Evolutionary conservation across 2,888 invertebrate species (phyloP), one percentile per base, ranked within the genome.

Genomic region (Meandrusa payeni): DNA sequence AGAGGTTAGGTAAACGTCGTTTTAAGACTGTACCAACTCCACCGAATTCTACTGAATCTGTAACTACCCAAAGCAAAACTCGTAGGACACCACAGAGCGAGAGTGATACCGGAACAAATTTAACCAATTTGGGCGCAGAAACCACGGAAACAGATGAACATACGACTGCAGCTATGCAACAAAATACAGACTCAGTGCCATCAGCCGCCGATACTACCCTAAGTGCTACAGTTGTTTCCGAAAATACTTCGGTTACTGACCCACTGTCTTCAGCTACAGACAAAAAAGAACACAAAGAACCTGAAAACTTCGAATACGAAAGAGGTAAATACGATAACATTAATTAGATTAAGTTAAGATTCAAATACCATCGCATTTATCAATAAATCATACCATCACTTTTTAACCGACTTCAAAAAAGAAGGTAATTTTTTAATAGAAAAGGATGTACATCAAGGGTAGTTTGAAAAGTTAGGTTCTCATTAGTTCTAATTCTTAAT

Each of bases 201-300:
- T 49, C 60, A 6, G 52, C 48, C 11, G 27, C 41, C 1, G 64
- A 59, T 15, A 51, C 57, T 2, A 55, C 52, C 0, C 31, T 61
- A 1, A 55, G 57, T 1, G 57, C 55, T 2, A 52, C 59, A n/a
- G 57, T 57, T 4, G 32, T 44, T 3, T 15, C 43, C 1, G 26
- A 27, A 13, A 22, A 22, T n/a, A 24, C 10, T 6, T n/a, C 54
- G 0, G 54, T 60, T 0, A 56, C 62, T 2, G 85, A 86, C 46
- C 67, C 73, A 1, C 50, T 75, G 0, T 59, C 76, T n/a, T 76
- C 80, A 1, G 61, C 81, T 1, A 68, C 74, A 1, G 64, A 78
- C 12, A 70, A 75, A 39, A 60, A 69, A 43, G 65, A 69, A 33
- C 55, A 63, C 24, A 63, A 62, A n/a, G 61, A 70, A 22, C 38